Conservation (phyloP, 2,888 invertebrate species). For the Lottia scabra region DNA sequence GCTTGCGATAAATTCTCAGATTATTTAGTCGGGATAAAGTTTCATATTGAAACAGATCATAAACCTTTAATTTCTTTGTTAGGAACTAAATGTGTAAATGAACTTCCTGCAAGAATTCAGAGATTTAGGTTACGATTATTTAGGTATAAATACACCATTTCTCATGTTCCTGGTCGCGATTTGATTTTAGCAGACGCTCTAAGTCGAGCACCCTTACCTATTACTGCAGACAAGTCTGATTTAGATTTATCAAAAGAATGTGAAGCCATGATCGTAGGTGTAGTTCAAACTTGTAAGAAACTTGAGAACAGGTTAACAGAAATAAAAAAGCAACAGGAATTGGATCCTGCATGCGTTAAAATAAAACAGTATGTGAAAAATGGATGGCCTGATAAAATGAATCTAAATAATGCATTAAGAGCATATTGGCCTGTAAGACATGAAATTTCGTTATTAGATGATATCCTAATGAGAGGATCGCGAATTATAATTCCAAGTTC, state of each 20-base stretch:
- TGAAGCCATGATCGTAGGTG: background rate
- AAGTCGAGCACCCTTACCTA: background rate
- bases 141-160: slow-evolving; percentile 21
- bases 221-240: background rate
- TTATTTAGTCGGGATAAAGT: slow-evolving; percentile 11
- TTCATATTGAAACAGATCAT: slow-evolving; percentile 6
- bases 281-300: background rate
- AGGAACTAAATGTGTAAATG: background rate
- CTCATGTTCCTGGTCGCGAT: slow-evolving; percentile 20
- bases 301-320: background rate
- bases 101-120: slow-evolving; percentile 20
- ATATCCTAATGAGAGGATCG: slow-evolving; percentile 21
- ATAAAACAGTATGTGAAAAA: background rate
- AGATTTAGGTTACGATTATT: slow-evolving; percentile 22
- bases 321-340: background rate
- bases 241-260: background rate
- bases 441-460: slow-evolving; percentile 15
- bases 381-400: background rate
- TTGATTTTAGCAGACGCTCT: slow-evolving; percentile 24
- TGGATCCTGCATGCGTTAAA: background rate
- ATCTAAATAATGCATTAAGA: background rate
- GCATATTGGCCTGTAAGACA: background rate
- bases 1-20: slow-evolving; percentile 18
- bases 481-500: too few relatives aligned
- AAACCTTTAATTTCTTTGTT: background rate